These are phyloP conservation scores for Troides helena DNA, from an alignment of 2,888 invertebrate species.

Conservation along the genomic window DNA sequence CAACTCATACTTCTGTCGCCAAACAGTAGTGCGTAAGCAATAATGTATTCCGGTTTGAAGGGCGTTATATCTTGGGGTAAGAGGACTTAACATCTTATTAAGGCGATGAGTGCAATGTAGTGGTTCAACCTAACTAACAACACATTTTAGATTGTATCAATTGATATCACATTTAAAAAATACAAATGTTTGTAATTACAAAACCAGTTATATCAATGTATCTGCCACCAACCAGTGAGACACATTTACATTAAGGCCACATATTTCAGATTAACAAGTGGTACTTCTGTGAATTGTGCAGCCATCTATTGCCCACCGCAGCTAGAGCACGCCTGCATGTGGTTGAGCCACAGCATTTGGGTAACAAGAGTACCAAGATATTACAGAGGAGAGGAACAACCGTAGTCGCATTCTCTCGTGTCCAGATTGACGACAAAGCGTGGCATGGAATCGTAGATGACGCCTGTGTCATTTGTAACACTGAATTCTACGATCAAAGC, in stretches of 20 bases:
- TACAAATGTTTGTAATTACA: too few species aligned
- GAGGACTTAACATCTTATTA: too few species aligned
- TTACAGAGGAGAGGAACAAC: constrained; percentile 38
- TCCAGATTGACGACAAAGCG: constrained; percentile 46
- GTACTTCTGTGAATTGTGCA: constrained; percentile 61
- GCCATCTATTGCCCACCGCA: constrained; percentile 45
- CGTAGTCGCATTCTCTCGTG: constrained; percentile 45
- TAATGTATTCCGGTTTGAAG: too few species aligned
- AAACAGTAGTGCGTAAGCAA: too few species aligned
- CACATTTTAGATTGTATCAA: too few species aligned
- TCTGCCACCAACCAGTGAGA: neutral
- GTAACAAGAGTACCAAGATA: constrained; percentile 39
- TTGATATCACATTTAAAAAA: too few species aligned
- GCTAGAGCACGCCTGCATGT: constrained; percentile 53
- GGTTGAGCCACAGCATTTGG: constrained; percentile 43
- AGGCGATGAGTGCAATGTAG: too few species aligned
- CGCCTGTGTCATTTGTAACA: constrained; percentile 53
- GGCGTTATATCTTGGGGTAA: too few species aligned
- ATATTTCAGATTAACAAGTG: constrained; percentile 55
- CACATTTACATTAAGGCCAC: neutral
- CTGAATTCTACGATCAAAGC: constrained; percentile 47
- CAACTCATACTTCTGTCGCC: too few species aligned
- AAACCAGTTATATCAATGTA: neutral
- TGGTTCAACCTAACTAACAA: too few species aligned
- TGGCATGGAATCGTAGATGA: constrained; percentile 57